Evolutionary conservation across 2,113 vertebrate genomes (phyloP), one percentile per base, ranked within the genome.

Genomic region (Barnardius zonarius): DNA sequence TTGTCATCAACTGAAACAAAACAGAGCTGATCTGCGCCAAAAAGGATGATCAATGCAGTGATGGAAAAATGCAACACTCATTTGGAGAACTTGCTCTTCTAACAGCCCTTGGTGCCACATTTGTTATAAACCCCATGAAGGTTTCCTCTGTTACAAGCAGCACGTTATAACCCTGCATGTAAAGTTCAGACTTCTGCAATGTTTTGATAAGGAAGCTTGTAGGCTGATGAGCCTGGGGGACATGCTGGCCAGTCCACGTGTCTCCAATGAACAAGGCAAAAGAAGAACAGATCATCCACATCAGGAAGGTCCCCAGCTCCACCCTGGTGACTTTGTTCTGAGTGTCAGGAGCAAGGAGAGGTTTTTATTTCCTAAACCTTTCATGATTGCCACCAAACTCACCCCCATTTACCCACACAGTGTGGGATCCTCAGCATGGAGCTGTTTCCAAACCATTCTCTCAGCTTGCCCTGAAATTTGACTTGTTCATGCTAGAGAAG

Each of bases 141-240:
- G 2, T 27, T 43, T 84, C 25, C 20, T 13, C 33, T 55, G 6
- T 48, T 51, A 63, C 51, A 43, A 27, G 8, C 28, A 20, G 2
- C 0, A 0, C 0, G 0, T 15, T 61, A 9, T 5, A 64, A 27
- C 10, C 35, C 39, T 3, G 1, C 13, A 1, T 1, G 5, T 13
- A 12, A 55, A 66, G 12, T 28, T 13, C 7, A 27, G 35, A 8
- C 6, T 27, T 74, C 1, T 41, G 39, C 23, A 73, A 18, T 14
- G 19, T 10, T 6, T 52, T 35, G 24, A 0, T 12, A 6, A 33
- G 64, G 62, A 61, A 48, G 3, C 10, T 49, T 33, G n/a, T 15
- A 13, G 13, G 6, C 6, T 15, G 10, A 17, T 27, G 78, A 31
- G 3, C 30, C 27, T 3, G 6, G 17, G 31, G 30, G 13, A 23